Conservation (phyloP, 2,888 invertebrate species). For the Anagyrus pseudococci region DNA sequence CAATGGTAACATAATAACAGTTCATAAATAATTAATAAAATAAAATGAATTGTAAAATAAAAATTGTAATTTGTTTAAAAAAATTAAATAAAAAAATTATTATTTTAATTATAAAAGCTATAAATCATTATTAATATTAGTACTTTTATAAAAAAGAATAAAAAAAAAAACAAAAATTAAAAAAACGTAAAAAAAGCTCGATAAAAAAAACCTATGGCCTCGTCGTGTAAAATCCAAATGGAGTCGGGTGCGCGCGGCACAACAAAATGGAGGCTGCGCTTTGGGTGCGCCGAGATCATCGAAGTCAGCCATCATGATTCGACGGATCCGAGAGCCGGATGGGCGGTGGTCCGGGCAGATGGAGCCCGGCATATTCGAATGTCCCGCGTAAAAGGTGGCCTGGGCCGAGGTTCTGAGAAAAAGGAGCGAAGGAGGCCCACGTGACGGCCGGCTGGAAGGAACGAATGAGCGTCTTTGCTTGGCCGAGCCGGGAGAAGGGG, state of each 20-base stretch:
- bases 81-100: too few species aligned
- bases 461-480: constrained; percentile 32
- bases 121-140: not conserved
- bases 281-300: constrained; percentile 16
- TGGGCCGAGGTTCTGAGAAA: constrained; percentile 6
- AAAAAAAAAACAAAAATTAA: not conserved
- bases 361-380: constrained; percentile 1
- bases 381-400: not conserved
- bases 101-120: too few species aligned
- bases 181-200: constrained; percentile 10
- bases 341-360: constrained; percentile 27
- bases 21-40: too few species aligned
- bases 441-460: constrained; percentile 26
- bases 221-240: constrained; percentile 23
- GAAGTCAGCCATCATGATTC: constrained; percentile 34
- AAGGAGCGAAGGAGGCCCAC: constrained; percentile 16
- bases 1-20: too few species aligned
- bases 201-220: not conserved
- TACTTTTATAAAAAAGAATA: not conserved
- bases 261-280: constrained; percentile 35
- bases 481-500: too few species aligned
- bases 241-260: not conserved
- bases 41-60: too few species aligned
- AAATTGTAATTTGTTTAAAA: too few species aligned
- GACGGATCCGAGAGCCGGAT: not conserved